Conservation (phyloP, 1,140 invertebrate genomes). For the Metaphire vulgaris region DNA sequence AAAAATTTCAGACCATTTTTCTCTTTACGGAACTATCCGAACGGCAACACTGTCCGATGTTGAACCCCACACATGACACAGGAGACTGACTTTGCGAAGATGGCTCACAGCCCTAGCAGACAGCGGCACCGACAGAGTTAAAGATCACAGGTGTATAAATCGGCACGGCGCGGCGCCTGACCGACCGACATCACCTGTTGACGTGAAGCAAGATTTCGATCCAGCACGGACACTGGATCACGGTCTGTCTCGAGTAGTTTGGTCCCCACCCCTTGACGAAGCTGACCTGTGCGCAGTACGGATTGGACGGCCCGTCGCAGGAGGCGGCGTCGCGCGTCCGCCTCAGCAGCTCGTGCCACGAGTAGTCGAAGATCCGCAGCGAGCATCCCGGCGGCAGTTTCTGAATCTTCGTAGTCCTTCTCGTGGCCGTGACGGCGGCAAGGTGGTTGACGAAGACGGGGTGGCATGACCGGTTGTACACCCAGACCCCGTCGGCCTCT, state of each 20-base stretch:
- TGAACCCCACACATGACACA: too few species aligned
- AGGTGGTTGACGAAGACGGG: constrained; percentile 82
- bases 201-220: constrained; percentile 70
- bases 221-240: constrained; percentile 84
- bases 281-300: constrained; percentile 74
- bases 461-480: constrained; percentile 75
- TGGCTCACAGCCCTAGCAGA: too few species aligned
- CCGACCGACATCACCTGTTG: too few species aligned
- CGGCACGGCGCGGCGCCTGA: too few species aligned
- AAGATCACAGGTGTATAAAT: too few species aligned
- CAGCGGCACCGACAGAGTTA: too few species aligned
- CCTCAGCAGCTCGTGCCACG: constrained; percentile 36
- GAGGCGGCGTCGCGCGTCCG: constrained; percentile 35
- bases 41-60: too few species aligned
- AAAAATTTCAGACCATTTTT: too few species aligned
- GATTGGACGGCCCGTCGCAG: constrained; percentile 66
- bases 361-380: constrained; percentile 72
- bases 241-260: constrained; percentile 72
- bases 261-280: constrained; percentile 88
- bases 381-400: constrained; percentile 71
- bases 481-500: constrained; percentile 73
- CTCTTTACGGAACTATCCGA: too few species aligned
- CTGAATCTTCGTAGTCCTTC: constrained; percentile 63
- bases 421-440: constrained; percentile 65
- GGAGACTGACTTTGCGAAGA: too few species aligned